Percentiles rank a stretch among this genome's conserved stretches.
These are phyloP conservation scores for Ericerus pela DNA, from an alignment of 1,140 invertebrate genomes.

Conservation along the genomic window DNA sequence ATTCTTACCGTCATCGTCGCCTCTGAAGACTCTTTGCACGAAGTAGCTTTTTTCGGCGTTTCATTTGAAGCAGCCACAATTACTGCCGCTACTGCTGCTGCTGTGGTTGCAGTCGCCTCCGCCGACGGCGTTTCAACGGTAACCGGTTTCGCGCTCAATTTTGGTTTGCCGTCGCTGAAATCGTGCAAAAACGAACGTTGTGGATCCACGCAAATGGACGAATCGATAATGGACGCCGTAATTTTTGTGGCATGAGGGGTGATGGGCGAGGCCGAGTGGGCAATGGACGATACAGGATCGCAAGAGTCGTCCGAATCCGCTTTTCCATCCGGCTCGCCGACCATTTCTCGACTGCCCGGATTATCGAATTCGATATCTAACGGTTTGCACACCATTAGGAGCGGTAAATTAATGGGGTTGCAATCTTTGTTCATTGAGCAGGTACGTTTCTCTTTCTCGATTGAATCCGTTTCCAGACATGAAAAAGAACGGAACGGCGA, in stretches of 20 bases:
- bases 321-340: slow-evolving; percentile 62
- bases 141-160: slow-evolving; percentile 43
- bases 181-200: slow-evolving; percentile 54
- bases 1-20: too few relatives aligned
- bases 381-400: background rate
- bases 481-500: background rate
- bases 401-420: background rate
- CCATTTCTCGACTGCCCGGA: slow-evolving; percentile 47
- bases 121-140: slow-evolving; percentile 25
- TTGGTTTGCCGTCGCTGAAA: slow-evolving; percentile 39
- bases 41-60: too few relatives aligned
- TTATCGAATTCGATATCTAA: background rate
- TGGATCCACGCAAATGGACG: slow-evolving; percentile 27
- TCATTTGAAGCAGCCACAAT: too few relatives aligned
- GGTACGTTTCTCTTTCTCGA: slow-evolving; percentile 34
- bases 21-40: too few relatives aligned
- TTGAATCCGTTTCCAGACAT: background rate
- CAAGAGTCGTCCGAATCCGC: slow-evolving; percentile 53
- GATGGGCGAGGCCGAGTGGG: slow-evolving; percentile 18
- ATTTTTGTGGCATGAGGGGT: slow-evolving; percentile 13
- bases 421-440: slow-evolving; percentile 38
- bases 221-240: slow-evolving; percentile 31
- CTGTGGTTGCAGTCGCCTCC: too few relatives aligned
- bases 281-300: slow-evolving; percentile 37
- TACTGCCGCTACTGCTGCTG: too few relatives aligned